phyloP scores from a whole-genome alignment of 2,113 vertebrate species.

The Ardeotis arabs region DNA sequence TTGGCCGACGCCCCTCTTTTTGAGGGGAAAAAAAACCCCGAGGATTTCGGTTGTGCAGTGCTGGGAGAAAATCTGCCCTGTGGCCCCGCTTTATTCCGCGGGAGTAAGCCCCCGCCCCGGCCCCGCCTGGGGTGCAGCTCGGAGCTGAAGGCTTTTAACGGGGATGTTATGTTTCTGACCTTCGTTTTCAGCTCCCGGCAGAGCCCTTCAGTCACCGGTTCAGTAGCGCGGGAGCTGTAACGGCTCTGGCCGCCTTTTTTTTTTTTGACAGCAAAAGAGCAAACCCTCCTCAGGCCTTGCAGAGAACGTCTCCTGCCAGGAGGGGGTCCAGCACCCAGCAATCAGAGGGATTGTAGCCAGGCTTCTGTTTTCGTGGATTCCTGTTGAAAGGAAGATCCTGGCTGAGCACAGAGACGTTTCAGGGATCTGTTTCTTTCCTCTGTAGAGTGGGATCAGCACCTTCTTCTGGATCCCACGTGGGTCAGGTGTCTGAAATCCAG shows the following conservation, averaged over 20 bases:
- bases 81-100: neutral
- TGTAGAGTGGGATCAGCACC: neutral
- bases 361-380: neutral
- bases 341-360: neutral
- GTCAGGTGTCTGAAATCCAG: neutral
- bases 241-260: neutral
- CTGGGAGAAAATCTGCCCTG: neutral
- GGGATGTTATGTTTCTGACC: neutral
- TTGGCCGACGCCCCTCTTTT: too few species aligned
- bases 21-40: neutral
- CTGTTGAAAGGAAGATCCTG: neutral
- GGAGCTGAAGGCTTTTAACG: neutral
- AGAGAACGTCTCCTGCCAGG: neutral
- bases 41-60: neutral
- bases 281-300: neutral
- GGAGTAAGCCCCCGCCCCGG: neutral
- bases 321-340: neutral
- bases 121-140: accelerated
- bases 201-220: neutral
- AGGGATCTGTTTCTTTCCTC: neutral
- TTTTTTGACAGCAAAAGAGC: neutral
- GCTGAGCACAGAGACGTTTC: neutral
- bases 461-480: neutral
- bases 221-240: too few species aligned
- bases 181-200: accelerated